Evolutionary conservation across 2,797 vertebrate species (phyloP), one percentile per base, ranked within the genome.

Genomic region (Bovichtus variegatus): DNA sequence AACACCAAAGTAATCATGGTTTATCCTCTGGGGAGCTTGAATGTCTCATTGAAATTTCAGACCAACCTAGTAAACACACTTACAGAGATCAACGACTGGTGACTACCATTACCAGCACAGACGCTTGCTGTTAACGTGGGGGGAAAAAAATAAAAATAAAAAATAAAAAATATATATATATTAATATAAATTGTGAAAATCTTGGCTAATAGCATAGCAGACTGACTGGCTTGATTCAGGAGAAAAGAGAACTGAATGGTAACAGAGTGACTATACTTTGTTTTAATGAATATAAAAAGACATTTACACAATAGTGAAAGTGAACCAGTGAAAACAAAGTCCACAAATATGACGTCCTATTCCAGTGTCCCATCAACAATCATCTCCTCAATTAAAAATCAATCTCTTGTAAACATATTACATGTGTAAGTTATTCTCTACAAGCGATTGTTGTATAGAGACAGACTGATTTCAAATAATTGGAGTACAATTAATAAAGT

Each of bases 231-330:
- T 21, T 3, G 9, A 23, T 43, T 27, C 34, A 68, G 16, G 19
- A 49, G 16, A 58, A 57, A 63, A 44, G 21, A 73, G 10, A 47
- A 53, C 7, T 29, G 15, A 57, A 40, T 19, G 13, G 9, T 36
- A 49, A 59, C 46, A 57, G 29, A 53, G 58, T 75, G 63, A 81
- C 64, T 60, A 84, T 73, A 77, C 61, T 82, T 85, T 83, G 78
- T 87, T 90, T 91, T 93, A 93, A 93, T 91, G 73, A 81, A 83
- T 88, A 83, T 79, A 88, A 89, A 91, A 88, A 85, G 31, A 83
- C 87, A 91, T 69, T 3, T 82, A 85, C 78, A 91, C 72, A 82
- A 81, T 67, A 66, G 79, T 80, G 71, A 87, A 43, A 68, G 66
- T 75, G 72, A 84, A 70, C 54, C 55, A 84, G 62, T 86, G 78